These are phyloP conservation scores for Mamestra configurata DNA, from an alignment of 1,140 invertebrate species.

Conservation along the genomic window DNA sequence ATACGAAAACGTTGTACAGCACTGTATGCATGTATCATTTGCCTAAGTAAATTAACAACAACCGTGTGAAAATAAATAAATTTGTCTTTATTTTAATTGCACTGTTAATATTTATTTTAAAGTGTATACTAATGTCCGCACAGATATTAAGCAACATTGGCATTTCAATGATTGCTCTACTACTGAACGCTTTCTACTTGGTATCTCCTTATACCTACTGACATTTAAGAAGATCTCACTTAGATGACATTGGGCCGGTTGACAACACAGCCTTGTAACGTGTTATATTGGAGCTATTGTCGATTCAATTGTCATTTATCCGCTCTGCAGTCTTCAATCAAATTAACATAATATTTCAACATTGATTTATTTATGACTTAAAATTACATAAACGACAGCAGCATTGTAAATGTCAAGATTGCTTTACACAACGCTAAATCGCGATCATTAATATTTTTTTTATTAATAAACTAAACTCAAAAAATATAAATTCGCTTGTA, in stretches of 20 bases:
- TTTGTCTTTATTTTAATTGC: slow-evolving; percentile 45
- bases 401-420: slow-evolving; percentile 9
- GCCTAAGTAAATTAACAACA: slow-evolving; percentile 18
- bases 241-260: slow-evolving; percentile 67
- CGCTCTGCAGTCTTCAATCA: slow-evolving; percentile 56
- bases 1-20: slow-evolving; percentile 26
- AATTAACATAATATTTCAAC: slow-evolving; percentile 62
- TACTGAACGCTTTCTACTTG: slow-evolving; percentile 57
- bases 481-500: slow-evolving; percentile 13
- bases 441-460: background rate
- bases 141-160: slow-evolving; percentile 45
- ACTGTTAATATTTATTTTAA: background rate
- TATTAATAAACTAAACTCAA: background rate
- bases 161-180: slow-evolving; percentile 53
- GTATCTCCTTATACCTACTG: slow-evolving; percentile 61
- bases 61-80: no score
- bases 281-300: slow-evolving; percentile 57
- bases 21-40: slow-evolving; percentile 36
- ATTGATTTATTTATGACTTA: slow-evolving; percentile 53
- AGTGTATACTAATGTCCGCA: slow-evolving; percentile 30
- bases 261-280: slow-evolving; percentile 59
- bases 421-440: background rate
- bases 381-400: slow-evolving; percentile 8
- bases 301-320: slow-evolving; percentile 63
- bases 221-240: slow-evolving; percentile 72